Percentiles rank a stretch among this genome's conserved stretches.
These are phyloP conservation scores for Motacilla tschutschensis DNA, from an alignment of 2,113 vertebrate species.

Conservation along the genomic window DNA sequence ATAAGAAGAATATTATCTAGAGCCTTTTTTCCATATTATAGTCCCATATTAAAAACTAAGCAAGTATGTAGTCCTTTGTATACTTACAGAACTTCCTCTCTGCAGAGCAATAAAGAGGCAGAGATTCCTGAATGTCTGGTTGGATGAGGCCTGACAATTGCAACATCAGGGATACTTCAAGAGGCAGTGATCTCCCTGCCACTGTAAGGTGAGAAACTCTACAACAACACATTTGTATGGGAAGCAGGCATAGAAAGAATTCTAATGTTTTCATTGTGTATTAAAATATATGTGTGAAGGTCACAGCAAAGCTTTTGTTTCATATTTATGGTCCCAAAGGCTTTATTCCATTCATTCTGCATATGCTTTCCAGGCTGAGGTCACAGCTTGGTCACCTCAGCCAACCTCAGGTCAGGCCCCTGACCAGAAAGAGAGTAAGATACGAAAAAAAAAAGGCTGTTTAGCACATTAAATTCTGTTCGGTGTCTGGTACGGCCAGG, in stretches of 20 bases:
- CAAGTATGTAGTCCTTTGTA: neutral
- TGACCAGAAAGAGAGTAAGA: neutral
- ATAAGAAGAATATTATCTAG: slow-evolving; percentile 35
- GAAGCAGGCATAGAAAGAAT: neutral
- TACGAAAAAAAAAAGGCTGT: accelerated
- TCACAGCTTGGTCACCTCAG: neutral
- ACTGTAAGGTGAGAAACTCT: neutral
- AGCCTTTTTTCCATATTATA: neutral
- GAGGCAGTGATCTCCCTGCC: neutral
- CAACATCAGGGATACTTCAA: neutral
- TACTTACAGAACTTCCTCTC: neutral
- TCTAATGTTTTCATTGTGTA: neutral
- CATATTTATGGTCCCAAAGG: neutral
- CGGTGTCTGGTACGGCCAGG: neutral
- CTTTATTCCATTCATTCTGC: neutral
- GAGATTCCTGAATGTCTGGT: neutral
- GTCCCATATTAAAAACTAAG: neutral
- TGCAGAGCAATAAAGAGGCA: neutral
- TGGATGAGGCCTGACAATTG: neutral
- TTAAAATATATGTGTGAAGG: neutral
- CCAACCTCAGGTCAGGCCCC: neutral
- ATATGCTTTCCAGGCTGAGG: neutral
- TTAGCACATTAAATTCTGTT: neutral
- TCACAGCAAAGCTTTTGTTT: neutral
- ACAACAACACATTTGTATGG: neutral